A percentile compares a stretch with the other conserved stretches of the same genome.
Conservation (phyloP, 37 sponge, comb jelly and placozoan species). For the Halichondria panicea region DNA sequence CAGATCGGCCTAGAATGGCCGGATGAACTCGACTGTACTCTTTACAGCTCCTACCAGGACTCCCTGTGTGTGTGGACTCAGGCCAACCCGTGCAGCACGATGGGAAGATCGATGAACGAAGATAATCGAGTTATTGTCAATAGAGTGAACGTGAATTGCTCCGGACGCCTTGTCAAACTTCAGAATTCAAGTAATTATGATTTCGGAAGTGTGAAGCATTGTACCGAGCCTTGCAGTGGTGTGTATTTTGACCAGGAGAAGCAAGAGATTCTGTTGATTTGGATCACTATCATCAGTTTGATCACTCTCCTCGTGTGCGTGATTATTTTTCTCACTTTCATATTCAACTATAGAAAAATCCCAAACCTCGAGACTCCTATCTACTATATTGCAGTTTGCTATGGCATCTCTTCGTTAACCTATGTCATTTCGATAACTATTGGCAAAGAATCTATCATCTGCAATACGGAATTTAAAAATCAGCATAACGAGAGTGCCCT, state of each 20-base stretch:
- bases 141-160: slow-evolving; percentile 1
- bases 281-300: slow-evolving; percentile 13
- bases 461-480: slow-evolving; percentile 1
- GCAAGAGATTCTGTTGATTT: background rate
- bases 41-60: too few relatives aligned
- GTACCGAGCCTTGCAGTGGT: slow-evolving; percentile 54
- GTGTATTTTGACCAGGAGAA: slow-evolving; percentile 33
- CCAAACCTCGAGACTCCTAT: slow-evolving; percentile 32
- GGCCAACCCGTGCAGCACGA: too few relatives aligned
- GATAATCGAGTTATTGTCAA: too few relatives aligned
- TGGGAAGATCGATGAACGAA: too few relatives aligned
- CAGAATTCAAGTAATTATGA: background rate
- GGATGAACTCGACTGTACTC: slow-evolving; percentile 4
- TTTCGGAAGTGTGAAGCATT: slow-evolving; percentile 47
- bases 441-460: slow-evolving; percentile 21
- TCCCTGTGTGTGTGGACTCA: too few relatives aligned
- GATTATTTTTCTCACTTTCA: slow-evolving; percentile 22
- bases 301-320: slow-evolving; percentile 18
- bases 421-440: slow-evolving; percentile 27
- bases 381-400: slow-evolving; percentile 49
- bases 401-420: slow-evolving; percentile 10
- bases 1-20: slow-evolving; percentile 12
- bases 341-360: slow-evolving; percentile 34
- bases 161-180: slow-evolving; percentile 2
- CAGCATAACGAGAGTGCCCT: slow-evolving; percentile 11